A percentile compares a stretch with the other conserved stretches of the same genome.
phyloP scores from a whole-genome alignment of 2,888 invertebrate species.

The Hecatera dysodea region DNA sequence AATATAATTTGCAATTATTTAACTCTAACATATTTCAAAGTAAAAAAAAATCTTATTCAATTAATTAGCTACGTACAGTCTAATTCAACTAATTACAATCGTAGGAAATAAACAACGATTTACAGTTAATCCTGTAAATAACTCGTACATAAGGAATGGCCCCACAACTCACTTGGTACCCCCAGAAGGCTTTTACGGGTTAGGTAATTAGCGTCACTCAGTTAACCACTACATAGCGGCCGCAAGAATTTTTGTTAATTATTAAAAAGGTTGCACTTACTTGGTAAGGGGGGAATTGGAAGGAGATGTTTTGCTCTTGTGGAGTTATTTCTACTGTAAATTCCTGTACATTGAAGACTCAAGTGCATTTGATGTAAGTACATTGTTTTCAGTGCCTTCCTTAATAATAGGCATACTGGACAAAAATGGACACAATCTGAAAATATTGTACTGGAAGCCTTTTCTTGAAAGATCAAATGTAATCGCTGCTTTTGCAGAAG shows the following conservation, averaged over 20 bases:
- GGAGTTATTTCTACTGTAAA: neutral
- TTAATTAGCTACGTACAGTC: slow-evolving; percentile 41
- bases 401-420: neutral
- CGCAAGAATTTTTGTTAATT: slow-evolving; percentile 88
- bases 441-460: neutral
- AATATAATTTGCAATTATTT: slow-evolving; percentile 8
- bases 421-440: neutral
- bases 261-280: slow-evolving; percentile 90
- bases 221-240: slow-evolving; percentile 85
- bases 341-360: neutral
- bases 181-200: slow-evolving; percentile 87
- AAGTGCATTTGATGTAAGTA: slow-evolving; percentile 36
- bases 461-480: neutral
- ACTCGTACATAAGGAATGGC: slow-evolving; percentile 81
- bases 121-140: slow-evolving; percentile 76
- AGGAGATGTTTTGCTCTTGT: slow-evolving; percentile 16
- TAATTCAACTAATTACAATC: slow-evolving; percentile 62
- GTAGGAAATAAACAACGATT: slow-evolving; percentile 74
- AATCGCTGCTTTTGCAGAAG: too few species aligned
- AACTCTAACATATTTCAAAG: neutral
- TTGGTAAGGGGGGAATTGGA: slow-evolving; percentile 66
- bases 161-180: slow-evolving; percentile 78
- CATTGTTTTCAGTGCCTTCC: neutral
- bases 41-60: slow-evolving; percentile 48
- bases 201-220: slow-evolving; percentile 90